Percentiles rank a stretch among this genome's conserved stretches.
phyloP scores from a whole-genome alignment of 2,888 invertebrate genomes.

The Dorcus parallelipipedus region DNA sequence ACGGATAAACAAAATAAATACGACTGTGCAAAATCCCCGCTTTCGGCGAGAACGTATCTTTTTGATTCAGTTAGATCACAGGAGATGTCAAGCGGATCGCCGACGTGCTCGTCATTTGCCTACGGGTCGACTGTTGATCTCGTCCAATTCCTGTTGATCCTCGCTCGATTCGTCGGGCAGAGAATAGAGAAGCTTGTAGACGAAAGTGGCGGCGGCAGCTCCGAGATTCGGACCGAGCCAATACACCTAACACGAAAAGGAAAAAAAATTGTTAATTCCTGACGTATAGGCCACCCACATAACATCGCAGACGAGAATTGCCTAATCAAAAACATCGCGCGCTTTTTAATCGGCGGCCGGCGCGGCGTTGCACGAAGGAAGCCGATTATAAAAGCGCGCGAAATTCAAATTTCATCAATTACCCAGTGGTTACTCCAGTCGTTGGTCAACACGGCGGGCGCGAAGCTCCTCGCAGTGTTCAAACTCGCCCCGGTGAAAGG shows the following conservation, averaged over 20 bases:
- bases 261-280: background rate
- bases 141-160: slow-evolving; percentile 53
- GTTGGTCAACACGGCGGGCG: slow-evolving; percentile 64
- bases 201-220: slow-evolving; percentile 36
- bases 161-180: slow-evolving; percentile 40
- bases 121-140: background rate
- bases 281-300: background rate
- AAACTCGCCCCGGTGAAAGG: slow-evolving; percentile 64
- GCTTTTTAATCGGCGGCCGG: no score
- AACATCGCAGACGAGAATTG: background rate
- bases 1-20: no score
- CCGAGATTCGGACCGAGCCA: slow-evolving; percentile 45
- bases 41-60: no score
- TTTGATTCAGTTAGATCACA: no score
- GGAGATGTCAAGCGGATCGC: no score
- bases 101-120: no score
- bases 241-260: slow-evolving; percentile 39
- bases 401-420: slow-evolving; percentile 24
- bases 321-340: no score
- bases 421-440: slow-evolving; percentile 64
- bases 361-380: no score
- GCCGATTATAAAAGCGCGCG: no score
- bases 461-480: slow-evolving; percentile 66
- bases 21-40: no score
- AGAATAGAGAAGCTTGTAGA: slow-evolving; percentile 33